Conservation (phyloP, 2,797 vertebrate genomes). For the Coregonus suidteri region DNA sequence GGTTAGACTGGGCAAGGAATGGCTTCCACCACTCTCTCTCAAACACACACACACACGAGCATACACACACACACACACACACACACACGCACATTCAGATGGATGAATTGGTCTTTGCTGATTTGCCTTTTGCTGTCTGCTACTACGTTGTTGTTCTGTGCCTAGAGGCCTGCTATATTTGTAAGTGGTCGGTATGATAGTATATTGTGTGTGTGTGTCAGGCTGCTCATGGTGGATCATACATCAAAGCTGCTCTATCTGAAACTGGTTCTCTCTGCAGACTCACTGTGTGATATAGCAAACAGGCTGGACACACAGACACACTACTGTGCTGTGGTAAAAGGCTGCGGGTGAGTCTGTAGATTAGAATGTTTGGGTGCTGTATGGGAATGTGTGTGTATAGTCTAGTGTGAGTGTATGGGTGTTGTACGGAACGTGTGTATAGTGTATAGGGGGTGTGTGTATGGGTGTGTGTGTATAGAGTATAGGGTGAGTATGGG, state of each 20-base stretch:
- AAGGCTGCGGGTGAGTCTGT: too few relatives aligned
- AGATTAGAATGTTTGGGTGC: too few relatives aligned
- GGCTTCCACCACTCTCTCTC: slow-evolving; percentile 64
- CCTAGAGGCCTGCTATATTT: slow-evolving; percentile 1
- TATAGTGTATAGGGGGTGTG: not conserved
- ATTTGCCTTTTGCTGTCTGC: not conserved
- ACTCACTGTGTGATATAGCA: not conserved
- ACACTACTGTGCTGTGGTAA: not conserved
- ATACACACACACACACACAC: slow-evolving; percentile 18
- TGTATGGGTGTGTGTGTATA: not conserved
- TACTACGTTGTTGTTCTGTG: not conserved
- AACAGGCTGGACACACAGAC: not conserved
- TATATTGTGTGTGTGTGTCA: slow-evolving; percentile 27
- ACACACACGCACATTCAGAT: slow-evolving; percentile 16
- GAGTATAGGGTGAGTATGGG: too few relatives aligned
- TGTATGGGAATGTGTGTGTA: not conserved
- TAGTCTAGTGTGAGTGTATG: not conserved
- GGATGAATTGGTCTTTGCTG: not conserved
- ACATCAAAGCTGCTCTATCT: slow-evolving; percentile 43
- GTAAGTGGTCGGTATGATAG: slow-evolving; percentile 6
- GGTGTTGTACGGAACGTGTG: too few relatives aligned
- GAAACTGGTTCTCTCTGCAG: not conserved
- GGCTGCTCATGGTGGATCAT: slow-evolving; percentile 49
- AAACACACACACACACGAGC: too few relatives aligned
- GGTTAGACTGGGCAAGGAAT: slow-evolving; percentile 99